Evolutionary conservation across 2,888 invertebrate species (phyloP).

Genomic region (Dendrolimus pini): DNA sequence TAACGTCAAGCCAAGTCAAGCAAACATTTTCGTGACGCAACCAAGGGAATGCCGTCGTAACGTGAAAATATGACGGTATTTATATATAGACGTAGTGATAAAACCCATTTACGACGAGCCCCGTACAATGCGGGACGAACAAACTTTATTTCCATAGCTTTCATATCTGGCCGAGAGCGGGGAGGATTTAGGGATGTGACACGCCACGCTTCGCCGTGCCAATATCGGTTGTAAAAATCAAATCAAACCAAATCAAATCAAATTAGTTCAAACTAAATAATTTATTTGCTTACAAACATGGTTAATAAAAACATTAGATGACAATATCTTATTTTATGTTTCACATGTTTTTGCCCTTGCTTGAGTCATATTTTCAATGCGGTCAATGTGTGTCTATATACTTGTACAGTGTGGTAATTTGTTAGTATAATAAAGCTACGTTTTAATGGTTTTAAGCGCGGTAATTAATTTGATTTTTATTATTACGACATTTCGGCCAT

Average conservation of each 20-base stretch:
- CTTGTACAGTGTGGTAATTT: too few relatives aligned
- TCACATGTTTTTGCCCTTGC: not conserved
- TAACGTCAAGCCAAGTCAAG: not conserved
- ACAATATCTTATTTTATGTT: too few relatives aligned
- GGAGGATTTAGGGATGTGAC: slow-evolving; percentile 18
- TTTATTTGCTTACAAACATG: too few relatives aligned
- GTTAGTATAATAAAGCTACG: too few relatives aligned
- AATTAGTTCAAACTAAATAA: not conserved
- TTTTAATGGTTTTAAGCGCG: too few relatives aligned
- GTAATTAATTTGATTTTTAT: too few relatives aligned
- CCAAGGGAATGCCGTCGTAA: slow-evolving; percentile 20
- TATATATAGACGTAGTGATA: slow-evolving; percentile 64
- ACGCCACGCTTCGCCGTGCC: not conserved
- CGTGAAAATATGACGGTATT: slow-evolving; percentile 53
- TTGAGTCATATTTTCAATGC: not conserved
- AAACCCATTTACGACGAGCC: slow-evolving; percentile 67
- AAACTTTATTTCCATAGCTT: slow-evolving; percentile 73
- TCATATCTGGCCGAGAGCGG: slow-evolving; percentile 51
- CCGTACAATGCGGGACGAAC: slow-evolving; percentile 62
- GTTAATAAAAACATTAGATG: too few relatives aligned
- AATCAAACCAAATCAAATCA: not conserved
- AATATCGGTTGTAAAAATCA: slow-evolving; percentile 4
- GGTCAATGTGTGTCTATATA: too few relatives aligned
- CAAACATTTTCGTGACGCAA: not conserved
- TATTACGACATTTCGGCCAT: too few relatives aligned